Base-by-base conservation (phyloP, 2,113 vertebrate species). In the Notarius quadriscutis region DNA sequence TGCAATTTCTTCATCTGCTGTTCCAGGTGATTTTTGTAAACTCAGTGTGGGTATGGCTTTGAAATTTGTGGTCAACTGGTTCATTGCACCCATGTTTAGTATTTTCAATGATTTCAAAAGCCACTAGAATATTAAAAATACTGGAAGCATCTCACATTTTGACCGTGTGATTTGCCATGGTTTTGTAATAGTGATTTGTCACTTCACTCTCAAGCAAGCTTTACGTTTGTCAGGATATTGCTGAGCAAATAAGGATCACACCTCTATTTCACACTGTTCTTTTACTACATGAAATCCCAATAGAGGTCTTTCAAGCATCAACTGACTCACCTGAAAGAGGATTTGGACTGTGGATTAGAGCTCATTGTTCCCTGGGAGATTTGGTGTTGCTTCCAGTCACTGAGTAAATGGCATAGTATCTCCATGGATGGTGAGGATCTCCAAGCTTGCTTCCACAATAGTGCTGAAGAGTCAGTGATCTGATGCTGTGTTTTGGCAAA, bases 261-360 rank as follows among this genome's bases (percentile, higher is more conserved):
- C 20, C 30, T 65, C 81, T 48, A 41, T 65, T 63, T 65, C 22
- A 82, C 60, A 65, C 60, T 60, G 22, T 63, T 86, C 41, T 79
- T 55, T 60, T 53, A 25, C 63, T 18, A 57, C 57, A 67, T 67
- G 17, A n/a, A 86, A n/a, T 53, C 75, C 51, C 63, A 55, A 63
- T 34, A 67, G 41, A 30, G 48, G 48, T 27, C 74, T 78, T 63
- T n/a, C 41, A 77, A 77, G 84, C 20, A 34, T 86, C 25, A 65
- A 27, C 50, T 79, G 75, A 51, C 50, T 80, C n/a, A 80, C 60
- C 84, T 65, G 75, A 80, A 79, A 67, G 22, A 63, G 50, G 60
- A 86, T 78, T 80, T 63, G 41, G 62, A 86, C 62, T 79, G 62
- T 86, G 75, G 60, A 53, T 63, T 77, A 78, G n/a, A 80, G 60